Conservation (phyloP, 2,113 vertebrate genomes). For the Lophura nycthemera region DNA sequence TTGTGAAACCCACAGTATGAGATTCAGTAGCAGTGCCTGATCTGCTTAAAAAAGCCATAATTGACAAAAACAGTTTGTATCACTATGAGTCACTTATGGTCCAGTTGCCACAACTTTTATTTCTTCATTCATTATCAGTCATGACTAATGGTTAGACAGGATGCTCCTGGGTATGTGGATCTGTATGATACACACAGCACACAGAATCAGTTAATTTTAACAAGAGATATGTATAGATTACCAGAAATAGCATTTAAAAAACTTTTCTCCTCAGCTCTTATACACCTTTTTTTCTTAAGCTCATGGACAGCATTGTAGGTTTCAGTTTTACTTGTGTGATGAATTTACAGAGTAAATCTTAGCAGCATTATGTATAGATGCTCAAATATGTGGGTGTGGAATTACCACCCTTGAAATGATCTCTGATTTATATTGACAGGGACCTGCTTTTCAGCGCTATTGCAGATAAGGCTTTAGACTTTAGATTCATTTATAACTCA, state of each 20-base stretch:
- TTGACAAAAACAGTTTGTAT: neutral
- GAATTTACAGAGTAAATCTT: neutral
- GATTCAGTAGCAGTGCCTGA: neutral
- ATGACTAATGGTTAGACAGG: neutral
- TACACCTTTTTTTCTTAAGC: neutral
- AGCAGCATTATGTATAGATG: neutral
- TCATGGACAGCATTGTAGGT: neutral
- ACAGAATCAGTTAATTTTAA: neutral
- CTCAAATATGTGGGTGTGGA: neutral
- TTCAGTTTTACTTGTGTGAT: neutral
- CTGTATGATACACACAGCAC: neutral
- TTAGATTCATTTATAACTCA: neutral
- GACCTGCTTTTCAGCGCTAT: neutral
- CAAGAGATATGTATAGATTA: neutral
- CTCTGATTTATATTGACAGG: neutral
- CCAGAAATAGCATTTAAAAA: neutral
- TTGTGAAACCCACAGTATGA: neutral
- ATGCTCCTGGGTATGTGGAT: neutral
- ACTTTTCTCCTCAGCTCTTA: neutral
- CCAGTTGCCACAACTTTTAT: neutral
- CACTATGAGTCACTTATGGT: neutral
- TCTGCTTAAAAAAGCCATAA: neutral
- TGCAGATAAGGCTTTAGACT: neutral
- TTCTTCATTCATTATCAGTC: neutral
- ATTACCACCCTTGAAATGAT: neutral